Evolutionary conservation across 2,113 vertebrate species (phyloP).

Genomic region (Xenus cinereus): DNA sequence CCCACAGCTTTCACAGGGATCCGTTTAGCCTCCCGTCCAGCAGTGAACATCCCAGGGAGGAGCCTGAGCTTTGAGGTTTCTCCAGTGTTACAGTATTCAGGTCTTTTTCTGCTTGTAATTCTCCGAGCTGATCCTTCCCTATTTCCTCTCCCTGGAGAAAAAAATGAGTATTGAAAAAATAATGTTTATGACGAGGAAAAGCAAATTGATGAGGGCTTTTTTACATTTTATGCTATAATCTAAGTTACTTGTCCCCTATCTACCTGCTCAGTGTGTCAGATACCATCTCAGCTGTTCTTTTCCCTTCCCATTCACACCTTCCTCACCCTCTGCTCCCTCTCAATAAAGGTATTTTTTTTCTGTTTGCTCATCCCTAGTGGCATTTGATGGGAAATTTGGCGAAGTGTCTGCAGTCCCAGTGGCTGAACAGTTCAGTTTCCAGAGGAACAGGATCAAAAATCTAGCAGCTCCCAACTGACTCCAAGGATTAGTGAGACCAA

Average conservation of each 20-base stretch:
- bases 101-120: neutral
- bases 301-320: neutral
- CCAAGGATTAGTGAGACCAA: constrained; percentile 69
- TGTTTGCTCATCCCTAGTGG: neutral
- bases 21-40: neutral
- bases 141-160: neutral
- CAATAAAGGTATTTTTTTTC: neutral
- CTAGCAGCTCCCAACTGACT: constrained; percentile 68
- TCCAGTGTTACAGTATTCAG: neutral
- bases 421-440: constrained; percentile 28
- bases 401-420: constrained; percentile 10
- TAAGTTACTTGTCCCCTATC: neutral
- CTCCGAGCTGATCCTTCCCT: neutral
- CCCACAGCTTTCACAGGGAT: neutral
- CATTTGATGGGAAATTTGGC: constrained; percentile 30
- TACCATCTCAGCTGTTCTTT: neutral
- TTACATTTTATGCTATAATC: neutral
- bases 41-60: neutral
- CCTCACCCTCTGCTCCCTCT: neutral
- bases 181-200: neutral
- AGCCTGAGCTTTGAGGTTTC: neutral
- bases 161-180: neutral
- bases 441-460: constrained; percentile 77
- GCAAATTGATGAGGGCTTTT: neutral
- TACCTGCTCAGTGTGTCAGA: neutral